These are phyloP conservation scores for Miopithecus talapoin DNA, from an alignment of 2,797 vertebrate genomes.

Conservation along the genomic window DNA sequence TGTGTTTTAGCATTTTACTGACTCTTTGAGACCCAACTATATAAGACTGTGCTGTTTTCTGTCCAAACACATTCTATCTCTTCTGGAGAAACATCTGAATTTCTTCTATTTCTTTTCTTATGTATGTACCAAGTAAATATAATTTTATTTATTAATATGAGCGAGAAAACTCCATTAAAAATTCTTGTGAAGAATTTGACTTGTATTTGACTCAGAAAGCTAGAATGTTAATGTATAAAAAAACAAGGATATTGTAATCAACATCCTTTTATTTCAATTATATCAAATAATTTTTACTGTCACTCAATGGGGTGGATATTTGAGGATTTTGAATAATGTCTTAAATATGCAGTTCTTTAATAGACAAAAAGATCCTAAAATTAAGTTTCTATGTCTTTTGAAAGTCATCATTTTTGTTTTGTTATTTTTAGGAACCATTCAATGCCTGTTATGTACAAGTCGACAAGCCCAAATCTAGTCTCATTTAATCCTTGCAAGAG, in stretches of 20 bases:
- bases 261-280: background rate
- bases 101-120: background rate
- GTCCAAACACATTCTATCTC: background rate
- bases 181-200: background rate
- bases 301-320: background rate
- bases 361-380: background rate
- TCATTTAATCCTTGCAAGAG: background rate
- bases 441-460: background rate
- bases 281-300: background rate
- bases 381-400: background rate
- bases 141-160: conserved; percentile 10
- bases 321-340: background rate
- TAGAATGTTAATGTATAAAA: background rate
- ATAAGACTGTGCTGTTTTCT: background rate
- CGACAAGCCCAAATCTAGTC: background rate
- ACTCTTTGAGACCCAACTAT: background rate
- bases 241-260: background rate
- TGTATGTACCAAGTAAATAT: background rate
- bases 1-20: background rate
- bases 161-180: background rate
- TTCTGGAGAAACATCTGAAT: background rate
- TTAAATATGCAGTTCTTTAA: background rate
- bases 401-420: background rate
- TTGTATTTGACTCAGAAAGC: background rate
- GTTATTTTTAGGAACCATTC: background rate